phyloP scores from a whole-genome alignment of 2,797 vertebrate genomes.

The Acrocephalus scirpaceus region DNA sequence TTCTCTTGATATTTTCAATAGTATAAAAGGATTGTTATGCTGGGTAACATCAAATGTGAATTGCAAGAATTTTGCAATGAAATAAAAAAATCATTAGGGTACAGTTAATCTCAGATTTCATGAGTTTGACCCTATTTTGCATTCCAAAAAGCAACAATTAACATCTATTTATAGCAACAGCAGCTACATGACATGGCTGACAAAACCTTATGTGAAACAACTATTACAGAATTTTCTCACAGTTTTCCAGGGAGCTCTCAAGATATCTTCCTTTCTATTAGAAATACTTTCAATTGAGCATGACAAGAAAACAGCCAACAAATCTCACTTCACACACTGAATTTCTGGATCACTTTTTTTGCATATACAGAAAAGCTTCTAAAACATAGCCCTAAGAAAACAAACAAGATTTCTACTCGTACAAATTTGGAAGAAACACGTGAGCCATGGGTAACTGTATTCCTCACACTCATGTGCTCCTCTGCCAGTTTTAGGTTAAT shows the following conservation, averaged over 20 bases:
- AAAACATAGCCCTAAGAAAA: background rate
- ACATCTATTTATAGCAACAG: background rate
- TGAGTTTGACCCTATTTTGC: background rate
- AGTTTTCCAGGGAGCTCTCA: background rate
- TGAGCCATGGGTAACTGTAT: background rate
- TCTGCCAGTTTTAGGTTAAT: conserved; percentile 37
- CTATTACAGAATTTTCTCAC: background rate
- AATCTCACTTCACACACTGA: background rate
- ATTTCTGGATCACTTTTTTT: background rate
- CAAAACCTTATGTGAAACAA: background rate
- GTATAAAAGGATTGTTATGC: background rate
- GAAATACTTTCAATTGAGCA: background rate
- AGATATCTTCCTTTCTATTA: background rate
- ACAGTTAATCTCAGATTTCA: background rate
- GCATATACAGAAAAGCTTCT: background rate
- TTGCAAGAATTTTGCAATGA: background rate
- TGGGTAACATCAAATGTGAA: background rate
- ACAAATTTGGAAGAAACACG: conserved; percentile 16
- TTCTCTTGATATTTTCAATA: background rate
- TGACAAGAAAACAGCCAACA: background rate
- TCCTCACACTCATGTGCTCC: background rate
- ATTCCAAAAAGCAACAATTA: background rate
- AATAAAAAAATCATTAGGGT: background rate
- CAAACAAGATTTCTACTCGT: conserved; percentile 4
- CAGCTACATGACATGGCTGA: background rate